Evolutionary conservation across 2,113 vertebrate genomes (phyloP).

Genomic region (Heptranchias perlo): DNA sequence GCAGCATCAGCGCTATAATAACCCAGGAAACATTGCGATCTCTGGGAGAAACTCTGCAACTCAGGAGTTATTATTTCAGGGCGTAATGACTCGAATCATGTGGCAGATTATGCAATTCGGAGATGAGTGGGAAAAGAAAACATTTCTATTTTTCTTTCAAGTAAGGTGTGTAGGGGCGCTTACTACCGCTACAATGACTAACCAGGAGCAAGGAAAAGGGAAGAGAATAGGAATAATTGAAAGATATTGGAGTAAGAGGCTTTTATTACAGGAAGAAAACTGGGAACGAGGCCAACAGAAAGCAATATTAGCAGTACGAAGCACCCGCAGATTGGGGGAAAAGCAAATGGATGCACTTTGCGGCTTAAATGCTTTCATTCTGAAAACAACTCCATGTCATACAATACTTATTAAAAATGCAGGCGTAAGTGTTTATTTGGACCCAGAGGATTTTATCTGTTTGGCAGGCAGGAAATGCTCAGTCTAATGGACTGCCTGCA

Average conservation of each 20-base stretch:
- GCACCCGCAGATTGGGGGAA: too few species aligned
- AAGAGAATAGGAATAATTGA: too few species aligned
- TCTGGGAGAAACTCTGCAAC: not conserved
- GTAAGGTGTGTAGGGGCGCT: too few species aligned
- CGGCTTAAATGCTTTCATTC: slow-evolving; percentile 32
- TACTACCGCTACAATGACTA: not conserved
- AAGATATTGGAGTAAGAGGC: not conserved
- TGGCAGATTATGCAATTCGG: not conserved
- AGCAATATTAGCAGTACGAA: not conserved
- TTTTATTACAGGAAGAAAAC: not conserved
- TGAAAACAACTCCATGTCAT: not conserved
- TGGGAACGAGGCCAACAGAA: not conserved
- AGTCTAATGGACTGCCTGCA: not conserved
- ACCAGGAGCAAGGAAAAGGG: not conserved
- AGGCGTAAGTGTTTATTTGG: slow-evolving; percentile 27
- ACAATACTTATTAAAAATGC: slow-evolving; percentile 36
- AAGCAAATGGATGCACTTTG: not conserved
- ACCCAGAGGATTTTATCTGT: not conserved
- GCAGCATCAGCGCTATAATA: not conserved
- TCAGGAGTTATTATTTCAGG: not conserved
- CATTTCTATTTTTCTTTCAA: not conserved
- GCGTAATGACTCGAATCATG: not conserved
- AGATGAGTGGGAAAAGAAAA: not conserved
- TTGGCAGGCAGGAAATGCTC: slow-evolving; percentile 22
- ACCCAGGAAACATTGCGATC: not conserved